These are phyloP conservation scores for Apistogramma diplotaenia DNA, from an alignment of 2,113 vertebrate genomes.

Conservation along the genomic window DNA sequence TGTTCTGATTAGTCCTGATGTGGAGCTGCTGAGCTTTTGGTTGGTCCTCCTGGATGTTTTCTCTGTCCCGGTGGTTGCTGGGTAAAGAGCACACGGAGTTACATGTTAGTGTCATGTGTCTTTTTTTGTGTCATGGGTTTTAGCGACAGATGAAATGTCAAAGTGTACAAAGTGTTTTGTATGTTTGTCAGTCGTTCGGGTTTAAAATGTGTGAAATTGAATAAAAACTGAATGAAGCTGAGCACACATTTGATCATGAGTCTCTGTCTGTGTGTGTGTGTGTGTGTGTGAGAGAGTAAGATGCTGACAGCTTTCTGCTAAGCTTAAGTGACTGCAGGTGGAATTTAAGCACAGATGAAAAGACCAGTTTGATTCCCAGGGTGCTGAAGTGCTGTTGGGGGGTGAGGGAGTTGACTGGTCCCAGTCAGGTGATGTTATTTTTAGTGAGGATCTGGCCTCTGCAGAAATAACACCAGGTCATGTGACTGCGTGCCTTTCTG, in stretches of 20 bases:
- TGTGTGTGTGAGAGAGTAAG: background rate
- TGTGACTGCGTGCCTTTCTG: background rate
- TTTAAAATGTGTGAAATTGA: background rate
- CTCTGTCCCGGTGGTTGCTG: constrained; percentile 3
- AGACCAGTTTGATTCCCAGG: too few species aligned
- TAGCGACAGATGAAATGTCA: background rate
- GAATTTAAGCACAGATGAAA: too few species aligned
- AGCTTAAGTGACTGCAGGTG: too few species aligned
- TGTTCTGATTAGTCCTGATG: background rate
- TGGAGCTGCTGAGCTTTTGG: background rate
- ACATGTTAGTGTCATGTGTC: background rate
- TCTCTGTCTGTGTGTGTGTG: fast-evolving
- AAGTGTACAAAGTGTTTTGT: constrained; percentile 9
- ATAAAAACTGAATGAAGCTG: constrained; percentile 6
- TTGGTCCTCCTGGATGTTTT: background rate
- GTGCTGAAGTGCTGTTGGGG: too few species aligned
- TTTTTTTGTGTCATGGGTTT: background rate
- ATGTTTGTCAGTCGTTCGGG: background rate
- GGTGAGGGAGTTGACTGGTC: background rate
- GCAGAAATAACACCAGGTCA: background rate
- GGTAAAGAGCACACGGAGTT: background rate
- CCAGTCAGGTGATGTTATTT: background rate
- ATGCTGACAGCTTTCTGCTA: too few species aligned
- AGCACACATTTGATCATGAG: too few species aligned
- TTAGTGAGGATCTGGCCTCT: background rate